Evolutionary conservation across 2,113 vertebrate genomes (phyloP).

Genomic region (Ophthalmolycus amberensis): DNA sequence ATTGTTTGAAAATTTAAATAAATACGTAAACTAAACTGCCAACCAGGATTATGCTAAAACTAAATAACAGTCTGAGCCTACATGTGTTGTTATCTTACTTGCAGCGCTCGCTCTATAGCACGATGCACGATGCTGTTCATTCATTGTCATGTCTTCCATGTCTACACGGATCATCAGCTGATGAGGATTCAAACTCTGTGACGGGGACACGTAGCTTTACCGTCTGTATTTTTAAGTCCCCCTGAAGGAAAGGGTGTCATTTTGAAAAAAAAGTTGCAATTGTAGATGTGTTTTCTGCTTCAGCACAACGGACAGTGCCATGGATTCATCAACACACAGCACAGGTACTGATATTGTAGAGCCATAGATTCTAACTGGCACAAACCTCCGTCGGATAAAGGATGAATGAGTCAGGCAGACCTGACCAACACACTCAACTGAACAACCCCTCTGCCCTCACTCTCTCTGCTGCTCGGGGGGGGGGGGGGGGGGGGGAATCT

Average conservation of each 20-base stretch:
- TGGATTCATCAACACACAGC: not conserved
- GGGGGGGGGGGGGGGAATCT: not conserved
- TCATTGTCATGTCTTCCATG: not conserved
- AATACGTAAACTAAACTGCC: too few species aligned
- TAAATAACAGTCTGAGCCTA: too few species aligned
- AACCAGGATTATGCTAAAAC: too few species aligned
- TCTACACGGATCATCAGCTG: not conserved
- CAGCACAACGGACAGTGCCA: not conserved
- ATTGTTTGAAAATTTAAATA: not conserved
- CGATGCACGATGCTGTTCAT: not conserved
- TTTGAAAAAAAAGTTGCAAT: not conserved
- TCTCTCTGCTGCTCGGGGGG: not conserved
- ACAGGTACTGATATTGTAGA: not conserved
- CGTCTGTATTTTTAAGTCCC: not conserved
- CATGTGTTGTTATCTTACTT: not conserved
- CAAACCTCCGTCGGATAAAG: not conserved
- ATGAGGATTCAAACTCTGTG: not conserved
- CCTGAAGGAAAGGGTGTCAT: too few species aligned
- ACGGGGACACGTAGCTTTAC: not conserved
- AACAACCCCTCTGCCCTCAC: not conserved
- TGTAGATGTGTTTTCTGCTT: not conserved
- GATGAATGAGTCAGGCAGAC: not conserved
- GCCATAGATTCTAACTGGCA: not conserved
- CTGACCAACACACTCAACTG: not conserved
- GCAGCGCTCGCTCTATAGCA: not conserved